phyloP scores from a whole-genome alignment of 1,140 invertebrate species.

The Adelges cooleyi region DNA sequence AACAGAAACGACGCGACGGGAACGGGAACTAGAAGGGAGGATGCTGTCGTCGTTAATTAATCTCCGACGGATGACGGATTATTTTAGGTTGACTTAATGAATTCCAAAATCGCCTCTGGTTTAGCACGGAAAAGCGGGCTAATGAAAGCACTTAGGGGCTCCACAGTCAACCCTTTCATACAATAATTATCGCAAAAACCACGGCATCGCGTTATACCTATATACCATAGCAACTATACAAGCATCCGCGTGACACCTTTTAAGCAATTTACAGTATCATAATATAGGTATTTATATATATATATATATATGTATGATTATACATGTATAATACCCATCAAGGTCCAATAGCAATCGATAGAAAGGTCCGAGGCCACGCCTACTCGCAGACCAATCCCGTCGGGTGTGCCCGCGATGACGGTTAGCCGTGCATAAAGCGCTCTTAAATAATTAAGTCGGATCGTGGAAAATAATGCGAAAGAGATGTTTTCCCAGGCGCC shows the following conservation, averaged over 20 bases:
- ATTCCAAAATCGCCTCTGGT: constrained; percentile 25
- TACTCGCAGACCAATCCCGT: neutral
- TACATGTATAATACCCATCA: neutral
- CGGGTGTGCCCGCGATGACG: neutral
- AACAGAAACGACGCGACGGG: too few species aligned
- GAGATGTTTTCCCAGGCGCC: constrained; percentile 2
- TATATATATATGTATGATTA: neutral
- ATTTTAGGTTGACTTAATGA: constrained; percentile 26
- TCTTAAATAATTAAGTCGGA: constrained; percentile 23
- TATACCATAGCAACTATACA: neutral
- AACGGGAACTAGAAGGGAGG: too few species aligned
- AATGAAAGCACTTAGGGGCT: constrained; percentile 27
- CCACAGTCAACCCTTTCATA: constrained; percentile 10
- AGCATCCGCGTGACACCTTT: constrained; percentile 14
- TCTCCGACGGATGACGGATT: constrained; percentile 21
- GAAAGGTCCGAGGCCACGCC: neutral
- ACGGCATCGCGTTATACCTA: too few species aligned
- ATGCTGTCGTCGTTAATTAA: constrained; percentile 11
- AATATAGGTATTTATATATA: neutral
- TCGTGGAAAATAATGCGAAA: constrained; percentile 21
- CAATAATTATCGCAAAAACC: constrained; percentile 9
- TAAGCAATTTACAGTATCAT: constrained; percentile 4
- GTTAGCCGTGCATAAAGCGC: neutral
- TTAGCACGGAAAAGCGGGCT: constrained; percentile 18
- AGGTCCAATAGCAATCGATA: constrained; percentile 1